A percentile compares a stretch with the other conserved stretches of the same genome.
Conservation (phyloP, 1,140 invertebrate species). For the Druon quercuslanigerum region DNA sequence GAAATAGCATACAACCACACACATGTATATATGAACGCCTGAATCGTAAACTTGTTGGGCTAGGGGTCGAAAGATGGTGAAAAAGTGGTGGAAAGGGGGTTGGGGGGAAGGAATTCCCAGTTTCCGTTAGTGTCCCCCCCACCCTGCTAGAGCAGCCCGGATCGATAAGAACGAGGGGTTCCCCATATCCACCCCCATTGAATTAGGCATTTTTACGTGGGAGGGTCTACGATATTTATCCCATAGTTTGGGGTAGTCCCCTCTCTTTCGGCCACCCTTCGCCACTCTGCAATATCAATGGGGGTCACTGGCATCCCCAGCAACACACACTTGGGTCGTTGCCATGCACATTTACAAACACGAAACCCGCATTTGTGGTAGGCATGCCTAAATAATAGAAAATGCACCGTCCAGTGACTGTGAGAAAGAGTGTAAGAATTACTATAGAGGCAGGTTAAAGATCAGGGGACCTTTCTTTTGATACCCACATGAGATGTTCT, state of each 20-base stretch:
- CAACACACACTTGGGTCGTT: constrained; percentile 37
- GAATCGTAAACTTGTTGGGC: constrained; percentile 17
- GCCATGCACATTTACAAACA: neutral
- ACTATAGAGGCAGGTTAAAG: constrained; percentile 6
- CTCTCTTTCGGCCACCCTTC: constrained; percentile 42
- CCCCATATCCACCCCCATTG: constrained; percentile 13
- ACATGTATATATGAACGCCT: neutral
- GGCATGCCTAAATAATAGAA: neutral
- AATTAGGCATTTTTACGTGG: constrained; percentile 60
- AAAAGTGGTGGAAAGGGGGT: neutral
- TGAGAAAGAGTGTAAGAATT: neutral
- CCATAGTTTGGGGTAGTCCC: constrained; percentile 50
- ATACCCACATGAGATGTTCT: constrained; percentile 1
- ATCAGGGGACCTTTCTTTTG: constrained; percentile 10
- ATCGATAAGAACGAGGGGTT: constrained; percentile 24
- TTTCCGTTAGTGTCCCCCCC: neutral
- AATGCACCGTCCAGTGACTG: neutral
- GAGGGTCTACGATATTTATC: constrained; percentile 51
- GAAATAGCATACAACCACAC: neutral
- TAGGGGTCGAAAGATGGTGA: constrained; percentile 16
- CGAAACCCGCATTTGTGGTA: neutral
- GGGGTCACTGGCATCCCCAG: constrained; percentile 52
- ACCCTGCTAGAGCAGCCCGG: neutral
- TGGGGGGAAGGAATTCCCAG: neutral
- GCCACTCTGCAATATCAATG: constrained; percentile 43